These are phyloP conservation scores for Hydraecia micacea DNA, from an alignment of 2,888 invertebrate genomes.

Conservation along the genomic window DNA sequence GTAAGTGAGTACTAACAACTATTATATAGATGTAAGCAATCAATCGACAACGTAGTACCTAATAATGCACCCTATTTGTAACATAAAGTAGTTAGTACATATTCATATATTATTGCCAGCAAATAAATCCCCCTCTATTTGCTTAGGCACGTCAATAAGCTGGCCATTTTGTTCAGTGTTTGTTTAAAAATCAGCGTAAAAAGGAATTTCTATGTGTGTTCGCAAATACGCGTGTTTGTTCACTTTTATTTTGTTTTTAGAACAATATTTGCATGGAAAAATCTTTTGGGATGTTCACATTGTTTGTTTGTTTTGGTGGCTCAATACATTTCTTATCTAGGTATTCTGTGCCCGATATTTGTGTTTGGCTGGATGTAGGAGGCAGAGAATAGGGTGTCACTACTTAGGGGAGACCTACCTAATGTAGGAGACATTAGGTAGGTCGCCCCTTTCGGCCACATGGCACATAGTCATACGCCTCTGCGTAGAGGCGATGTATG, in stretches of 20 bases:
- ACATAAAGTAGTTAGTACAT: slow-evolving; percentile 66
- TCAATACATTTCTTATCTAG: slow-evolving; percentile 19
- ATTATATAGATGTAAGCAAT: slow-evolving; percentile 15
- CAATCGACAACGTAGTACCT: slow-evolving; percentile 7
- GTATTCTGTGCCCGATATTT: neutral
- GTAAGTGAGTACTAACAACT: neutral
- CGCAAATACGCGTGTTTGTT: slow-evolving; percentile 66
- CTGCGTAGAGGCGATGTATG: too few relatives aligned
- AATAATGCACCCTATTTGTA: slow-evolving; percentile 63
- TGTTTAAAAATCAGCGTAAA: slow-evolving; percentile 78
- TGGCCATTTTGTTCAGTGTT: slow-evolving; percentile 71
- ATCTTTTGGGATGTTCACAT: slow-evolving; percentile 33
- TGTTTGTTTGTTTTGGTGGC: slow-evolving; percentile 34
- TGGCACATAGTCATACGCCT: too few relatives aligned
- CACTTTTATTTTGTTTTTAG: slow-evolving; percentile 61
- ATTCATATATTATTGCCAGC: slow-evolving; percentile 68
- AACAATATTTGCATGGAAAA: slow-evolving; percentile 52
- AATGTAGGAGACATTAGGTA: too few relatives aligned
- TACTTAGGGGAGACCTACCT: neutral
- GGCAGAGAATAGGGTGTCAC: neutral
- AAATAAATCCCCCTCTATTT: slow-evolving; percentile 82
- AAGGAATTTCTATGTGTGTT: slow-evolving; percentile 65
- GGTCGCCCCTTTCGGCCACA: too few relatives aligned
- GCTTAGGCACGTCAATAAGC: slow-evolving; percentile 77
- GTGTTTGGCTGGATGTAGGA: neutral